Evolutionary conservation across 2,888 invertebrate species (phyloP).

Genomic region (Lysandra bellargus): DNA sequence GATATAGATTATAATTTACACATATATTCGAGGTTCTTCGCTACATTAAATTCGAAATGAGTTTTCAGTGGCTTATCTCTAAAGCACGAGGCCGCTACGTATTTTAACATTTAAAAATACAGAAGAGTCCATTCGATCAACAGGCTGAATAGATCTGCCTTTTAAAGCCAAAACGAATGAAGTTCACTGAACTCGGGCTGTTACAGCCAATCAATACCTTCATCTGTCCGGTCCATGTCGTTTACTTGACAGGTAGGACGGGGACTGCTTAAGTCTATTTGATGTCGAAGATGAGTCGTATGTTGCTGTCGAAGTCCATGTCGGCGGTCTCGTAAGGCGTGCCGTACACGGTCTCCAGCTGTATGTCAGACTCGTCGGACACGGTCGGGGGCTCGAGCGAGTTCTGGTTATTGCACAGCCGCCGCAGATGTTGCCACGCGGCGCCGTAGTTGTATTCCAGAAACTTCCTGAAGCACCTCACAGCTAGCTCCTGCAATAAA

Average conservation of each 20-base stretch:
- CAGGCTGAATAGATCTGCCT: too few relatives aligned
- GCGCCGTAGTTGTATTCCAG: slow-evolving; percentile 69
- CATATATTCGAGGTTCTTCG: too few relatives aligned
- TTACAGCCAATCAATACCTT: slow-evolving; percentile 13
- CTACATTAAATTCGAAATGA: too few relatives aligned
- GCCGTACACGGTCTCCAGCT: slow-evolving; percentile 51
- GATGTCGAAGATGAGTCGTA: slow-evolving; percentile 57
- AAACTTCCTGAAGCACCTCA: slow-evolving; percentile 76
- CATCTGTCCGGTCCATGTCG: background rate
- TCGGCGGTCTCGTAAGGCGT: slow-evolving; percentile 55
- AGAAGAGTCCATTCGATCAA: too few relatives aligned
- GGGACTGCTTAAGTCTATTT: slow-evolving; percentile 26
- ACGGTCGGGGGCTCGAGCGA: slow-evolving; percentile 48
- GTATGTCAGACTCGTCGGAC: slow-evolving; percentile 54
- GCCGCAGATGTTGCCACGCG: slow-evolving; percentile 59
- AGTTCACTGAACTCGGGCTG: background rate
- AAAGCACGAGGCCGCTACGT: too few relatives aligned
- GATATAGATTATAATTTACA: too few relatives aligned
- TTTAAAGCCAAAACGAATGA: background rate
- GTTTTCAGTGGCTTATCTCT: too few relatives aligned
- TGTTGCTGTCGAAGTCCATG: slow-evolving; percentile 53
- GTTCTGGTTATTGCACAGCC: slow-evolving; percentile 53
- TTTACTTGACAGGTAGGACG: background rate
- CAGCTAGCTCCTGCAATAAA: slow-evolving; percentile 67
- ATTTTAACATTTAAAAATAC: too few relatives aligned